Conservation (phyloP, 2,113 vertebrate species). For the Sceloporus tristichus region DNA sequence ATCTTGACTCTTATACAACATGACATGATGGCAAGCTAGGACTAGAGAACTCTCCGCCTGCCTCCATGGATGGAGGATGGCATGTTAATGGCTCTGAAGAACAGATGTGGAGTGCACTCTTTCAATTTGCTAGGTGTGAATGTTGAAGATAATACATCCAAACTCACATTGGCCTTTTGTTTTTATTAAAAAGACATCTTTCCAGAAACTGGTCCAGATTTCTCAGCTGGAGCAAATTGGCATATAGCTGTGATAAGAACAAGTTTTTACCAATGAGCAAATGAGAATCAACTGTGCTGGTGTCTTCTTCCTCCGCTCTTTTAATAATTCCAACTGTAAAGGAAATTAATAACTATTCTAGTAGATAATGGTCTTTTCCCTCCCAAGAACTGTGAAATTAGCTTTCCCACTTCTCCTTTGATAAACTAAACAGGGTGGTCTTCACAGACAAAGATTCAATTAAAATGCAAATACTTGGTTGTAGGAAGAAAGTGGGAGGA, state of each 20-base stretch:
- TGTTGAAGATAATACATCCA: background rate
- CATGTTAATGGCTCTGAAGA: constrained; percentile 28
- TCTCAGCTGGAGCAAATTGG: accelerated
- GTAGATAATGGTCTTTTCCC: constrained; percentile 37
- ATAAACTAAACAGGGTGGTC: constrained; percentile 59
- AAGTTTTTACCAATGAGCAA: background rate
- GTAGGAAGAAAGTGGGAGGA: constrained; percentile 22
- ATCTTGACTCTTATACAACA: too few species aligned
- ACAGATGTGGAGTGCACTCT: background rate
- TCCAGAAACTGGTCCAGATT: accelerated
- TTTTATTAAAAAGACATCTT: background rate
- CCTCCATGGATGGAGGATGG: background rate
- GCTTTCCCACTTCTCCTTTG: constrained; percentile 54
- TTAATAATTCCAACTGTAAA: constrained; percentile 8
- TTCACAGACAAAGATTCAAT: constrained; percentile 60
- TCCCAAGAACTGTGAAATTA: constrained; percentile 51
- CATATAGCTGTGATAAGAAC: accelerated
- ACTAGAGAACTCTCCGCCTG: background rate
- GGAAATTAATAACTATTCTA: constrained; percentile 1
- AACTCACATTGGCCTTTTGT: background rate
- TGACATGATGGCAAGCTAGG: background rate
- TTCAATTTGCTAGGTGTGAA: accelerated
- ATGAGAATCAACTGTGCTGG: background rate
- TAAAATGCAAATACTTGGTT: constrained; percentile 70
- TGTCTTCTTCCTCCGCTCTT: accelerated